Evolutionary conservation across 2,888 invertebrate species (phyloP), one percentile per base, ranked within the genome.

Genomic region (Morinoia aosen): DNA sequence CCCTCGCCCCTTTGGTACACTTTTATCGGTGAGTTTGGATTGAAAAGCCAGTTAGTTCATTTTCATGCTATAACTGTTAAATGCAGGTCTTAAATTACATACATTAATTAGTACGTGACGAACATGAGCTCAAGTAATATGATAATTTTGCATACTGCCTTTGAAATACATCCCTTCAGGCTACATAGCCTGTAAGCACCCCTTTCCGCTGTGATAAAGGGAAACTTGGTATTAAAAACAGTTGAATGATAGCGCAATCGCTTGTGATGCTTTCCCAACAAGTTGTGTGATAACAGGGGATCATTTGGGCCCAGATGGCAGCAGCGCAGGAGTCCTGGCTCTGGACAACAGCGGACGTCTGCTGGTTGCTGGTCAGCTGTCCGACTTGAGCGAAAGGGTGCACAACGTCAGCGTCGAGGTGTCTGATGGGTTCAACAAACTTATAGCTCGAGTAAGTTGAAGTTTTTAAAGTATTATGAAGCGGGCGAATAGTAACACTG

Each of bases 1-100:
- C 98, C 98, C 93, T 99, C 99, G 97, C 98, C 98, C 96, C 97
- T 99, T 97, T 99, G 99, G 98, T 99, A 98, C 97, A 98, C 98
- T 97, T 99, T 99, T 96, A 98, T 98, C 95, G 97, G 96, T 96
- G 39, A 96, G 95, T 94, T 2, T 0, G 57, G 10, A 25, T 90
- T 40, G 40, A 76, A 33, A 33, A 12, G 2, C 33, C 19, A 0
- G 8, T 19, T 33, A 33, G 8, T 76, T 33, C 19, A 33, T 16
- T 76, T 33, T 16, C 33, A 76, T 33, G 76, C 2, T 16, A 33
- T 76, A 2, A 33, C 19, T 76, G 19, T 76, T 10, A 76, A 16
- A 7, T 7, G 33, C 76, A 33, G 76, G 10, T 76, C 25, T 76
- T 3, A 16, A 33, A 33, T 76, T 76, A 76, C 19, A 76, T 48